phyloP scores from a whole-genome alignment of 2,113 vertebrate genomes.

The Elachura formosa region DNA sequence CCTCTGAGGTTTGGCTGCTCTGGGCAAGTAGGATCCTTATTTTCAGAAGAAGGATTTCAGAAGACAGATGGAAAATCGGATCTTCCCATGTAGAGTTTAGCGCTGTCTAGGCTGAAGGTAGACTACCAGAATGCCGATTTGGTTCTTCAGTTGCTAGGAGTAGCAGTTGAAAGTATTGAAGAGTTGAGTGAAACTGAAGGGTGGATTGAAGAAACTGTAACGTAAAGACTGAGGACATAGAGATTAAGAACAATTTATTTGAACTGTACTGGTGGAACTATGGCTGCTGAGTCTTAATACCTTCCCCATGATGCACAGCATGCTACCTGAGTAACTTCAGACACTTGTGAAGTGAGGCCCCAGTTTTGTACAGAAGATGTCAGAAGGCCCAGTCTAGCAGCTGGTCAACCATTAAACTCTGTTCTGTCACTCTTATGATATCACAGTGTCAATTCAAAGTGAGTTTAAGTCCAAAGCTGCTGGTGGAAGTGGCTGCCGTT shows the following conservation, averaged over 20 bases:
- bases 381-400: neutral
- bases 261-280: neutral
- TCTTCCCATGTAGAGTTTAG: neutral
- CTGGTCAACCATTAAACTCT: neutral
- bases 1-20: neutral
- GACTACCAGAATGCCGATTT: neutral
- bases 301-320: neutral
- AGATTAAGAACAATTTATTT: neutral
- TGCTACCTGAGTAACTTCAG: neutral
- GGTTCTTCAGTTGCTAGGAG: neutral
- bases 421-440: fast-evolving
- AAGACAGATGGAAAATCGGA: neutral
- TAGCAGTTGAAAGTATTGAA: neutral
- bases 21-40: neutral
- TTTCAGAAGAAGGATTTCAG: neutral
- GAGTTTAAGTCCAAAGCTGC: neutral
- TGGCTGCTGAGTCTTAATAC: neutral
- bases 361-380: neutral
- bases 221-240: neutral
- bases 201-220: neutral
- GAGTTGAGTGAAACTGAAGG: neutral
- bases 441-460: neutral
- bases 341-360: neutral
- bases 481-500: neutral
- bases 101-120: neutral